These are phyloP conservation scores for Euborellia annulipes DNA, from an alignment of 1,140 invertebrate genomes.

Conservation along the genomic window DNA sequence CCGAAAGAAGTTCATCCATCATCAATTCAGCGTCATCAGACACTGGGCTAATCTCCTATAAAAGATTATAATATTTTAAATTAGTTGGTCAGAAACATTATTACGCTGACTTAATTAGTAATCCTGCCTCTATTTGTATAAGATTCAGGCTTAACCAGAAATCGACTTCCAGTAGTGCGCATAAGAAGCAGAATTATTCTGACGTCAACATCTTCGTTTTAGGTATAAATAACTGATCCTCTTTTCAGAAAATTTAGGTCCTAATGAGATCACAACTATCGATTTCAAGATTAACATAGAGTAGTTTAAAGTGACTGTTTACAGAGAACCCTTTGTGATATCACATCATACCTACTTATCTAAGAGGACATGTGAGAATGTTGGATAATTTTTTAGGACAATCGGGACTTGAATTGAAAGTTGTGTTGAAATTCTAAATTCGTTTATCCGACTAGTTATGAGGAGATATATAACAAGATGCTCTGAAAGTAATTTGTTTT, in stretches of 20 bases:
- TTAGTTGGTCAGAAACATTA: no score
- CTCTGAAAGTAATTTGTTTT: not conserved
- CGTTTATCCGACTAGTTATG: not conserved
- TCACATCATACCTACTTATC: not conserved
- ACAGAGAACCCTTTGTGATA: not conserved
- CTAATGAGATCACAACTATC: no score
- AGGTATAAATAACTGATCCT: not conserved
- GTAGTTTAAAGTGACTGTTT: not conserved
- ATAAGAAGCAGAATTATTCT: not conserved
- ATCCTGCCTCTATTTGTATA: no score
- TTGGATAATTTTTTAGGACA: no score
- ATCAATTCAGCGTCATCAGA: slow-evolving; percentile 21
- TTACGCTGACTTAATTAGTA: no score
- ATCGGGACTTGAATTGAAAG: not conserved
- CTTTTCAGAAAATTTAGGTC: not conserved
- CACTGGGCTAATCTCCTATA: not conserved
- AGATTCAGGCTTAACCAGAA: not conserved
- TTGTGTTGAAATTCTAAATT: not conserved
- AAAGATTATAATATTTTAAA: no score
- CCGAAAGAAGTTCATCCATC: slow-evolving; percentile 28
- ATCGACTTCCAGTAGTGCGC: not conserved
- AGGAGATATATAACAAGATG: not conserved
- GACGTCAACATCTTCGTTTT: not conserved
- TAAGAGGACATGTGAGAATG: not conserved
- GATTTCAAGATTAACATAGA: no score